Evolutionary conservation across 2,113 vertebrate species (phyloP).

Genomic region (Cricetomys ansorgei): DNA sequence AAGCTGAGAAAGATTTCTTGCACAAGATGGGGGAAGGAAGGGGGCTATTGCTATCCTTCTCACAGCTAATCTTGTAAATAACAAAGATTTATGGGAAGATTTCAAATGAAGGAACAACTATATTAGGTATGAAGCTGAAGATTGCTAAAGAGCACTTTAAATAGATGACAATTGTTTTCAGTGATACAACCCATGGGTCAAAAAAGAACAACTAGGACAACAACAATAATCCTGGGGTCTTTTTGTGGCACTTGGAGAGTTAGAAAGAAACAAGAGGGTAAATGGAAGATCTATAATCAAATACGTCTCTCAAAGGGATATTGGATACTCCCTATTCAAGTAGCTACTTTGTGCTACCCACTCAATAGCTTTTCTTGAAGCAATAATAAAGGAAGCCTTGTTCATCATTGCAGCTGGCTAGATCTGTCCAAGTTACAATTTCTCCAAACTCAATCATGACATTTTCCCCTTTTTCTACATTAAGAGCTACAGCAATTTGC

Average conservation of each 20-base stretch:
- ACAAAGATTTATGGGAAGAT: conserved; percentile 40
- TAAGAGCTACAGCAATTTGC: conserved; percentile 75
- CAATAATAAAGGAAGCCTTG: conserved; percentile 90
- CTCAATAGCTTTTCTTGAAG: conserved; percentile 89
- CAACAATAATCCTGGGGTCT: conserved; percentile 59
- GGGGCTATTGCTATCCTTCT: not conserved
- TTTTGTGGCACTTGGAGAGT: conserved; percentile 57
- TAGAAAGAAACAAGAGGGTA: conserved; percentile 75
- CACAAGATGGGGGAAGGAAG: not conserved
- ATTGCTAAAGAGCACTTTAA: conserved; percentile 38
- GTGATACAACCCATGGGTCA: conserved; percentile 30
- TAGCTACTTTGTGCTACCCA: conserved; percentile 85
- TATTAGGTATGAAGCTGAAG: conserved; percentile 41
- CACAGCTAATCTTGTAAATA: conserved; percentile 54
- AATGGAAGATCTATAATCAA: conserved; percentile 81
- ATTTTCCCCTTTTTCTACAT: conserved; percentile 78
- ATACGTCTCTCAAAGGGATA: conserved; percentile 83
- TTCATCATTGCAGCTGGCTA: conserved; percentile 88
- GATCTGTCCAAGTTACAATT: conserved; percentile 82
- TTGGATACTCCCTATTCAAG: conserved; percentile 85
- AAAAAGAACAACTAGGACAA: conserved; percentile 52
- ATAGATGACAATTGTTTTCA: conserved; percentile 43
- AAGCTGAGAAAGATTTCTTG: conserved; percentile 58
- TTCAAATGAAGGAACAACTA: conserved; percentile 59
- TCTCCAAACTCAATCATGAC: conserved; percentile 83